Conservation (phyloP, 2,113 vertebrate genomes). For the Motacilla tschutschensis region DNA sequence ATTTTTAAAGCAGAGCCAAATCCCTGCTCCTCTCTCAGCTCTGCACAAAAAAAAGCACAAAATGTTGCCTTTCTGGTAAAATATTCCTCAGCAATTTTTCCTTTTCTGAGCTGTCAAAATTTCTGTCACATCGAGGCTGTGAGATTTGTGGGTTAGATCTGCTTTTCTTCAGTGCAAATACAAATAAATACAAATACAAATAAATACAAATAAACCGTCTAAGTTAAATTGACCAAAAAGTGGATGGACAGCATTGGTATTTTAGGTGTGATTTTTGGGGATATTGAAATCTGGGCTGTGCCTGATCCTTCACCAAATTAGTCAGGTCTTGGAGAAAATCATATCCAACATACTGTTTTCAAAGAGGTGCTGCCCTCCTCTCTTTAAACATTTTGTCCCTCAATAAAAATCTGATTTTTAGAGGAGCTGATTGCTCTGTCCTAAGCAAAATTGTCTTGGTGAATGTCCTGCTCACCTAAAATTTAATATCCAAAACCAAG, state of each 20-base stretch:
- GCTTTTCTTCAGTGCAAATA: background rate
- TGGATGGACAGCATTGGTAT: background rate
- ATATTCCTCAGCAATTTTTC: background rate
- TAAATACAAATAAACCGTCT: background rate
- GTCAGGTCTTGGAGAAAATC: background rate
- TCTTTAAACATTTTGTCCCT: background rate
- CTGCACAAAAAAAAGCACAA: background rate
- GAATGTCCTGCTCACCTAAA: background rate
- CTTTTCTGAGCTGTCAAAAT: background rate
- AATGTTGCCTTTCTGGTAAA: background rate
- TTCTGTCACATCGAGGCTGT: accelerated
- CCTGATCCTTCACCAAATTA: background rate
- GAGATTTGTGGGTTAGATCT: background rate
- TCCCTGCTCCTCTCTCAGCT: background rate
- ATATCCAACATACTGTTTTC: background rate
- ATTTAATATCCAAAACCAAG: background rate
- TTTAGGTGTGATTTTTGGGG: background rate
- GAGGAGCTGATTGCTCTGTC: background rate
- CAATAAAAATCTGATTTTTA: background rate
- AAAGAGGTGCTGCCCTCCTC: background rate
- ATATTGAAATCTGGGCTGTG: background rate
- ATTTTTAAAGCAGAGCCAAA: background rate
- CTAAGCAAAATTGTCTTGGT: too few species aligned
- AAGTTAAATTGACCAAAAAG: background rate
- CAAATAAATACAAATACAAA: background rate